A percentile compares a stretch with the other conserved stretches of the same genome.
Evolutionary conservation across 2,888 invertebrate genomes (phyloP).

Genomic region (Dynastes hyllus): DNA sequence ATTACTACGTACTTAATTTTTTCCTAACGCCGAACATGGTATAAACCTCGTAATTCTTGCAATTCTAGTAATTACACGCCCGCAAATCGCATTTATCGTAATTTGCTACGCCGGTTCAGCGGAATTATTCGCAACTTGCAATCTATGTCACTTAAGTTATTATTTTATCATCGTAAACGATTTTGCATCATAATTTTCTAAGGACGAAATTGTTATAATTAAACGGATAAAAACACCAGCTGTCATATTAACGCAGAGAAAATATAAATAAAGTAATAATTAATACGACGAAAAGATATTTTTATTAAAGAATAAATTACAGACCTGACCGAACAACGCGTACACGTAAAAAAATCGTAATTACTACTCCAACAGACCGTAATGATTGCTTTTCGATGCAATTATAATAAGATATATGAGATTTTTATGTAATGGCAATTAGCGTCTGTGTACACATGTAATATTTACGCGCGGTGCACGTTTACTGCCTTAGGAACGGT

Average conservation of each 20-base stretch:
- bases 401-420: constrained; percentile 49
- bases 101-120: constrained; percentile 1
- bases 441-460: constrained; percentile 27
- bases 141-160: constrained; percentile 13
- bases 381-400: constrained; percentile 43
- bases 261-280: constrained; percentile 40
- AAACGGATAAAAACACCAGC: constrained; percentile 29
- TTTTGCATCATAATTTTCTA: constrained; percentile 11
- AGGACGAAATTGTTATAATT: constrained; percentile 39
- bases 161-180: constrained; percentile 29
- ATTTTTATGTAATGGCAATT: constrained; percentile 43
- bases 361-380: constrained; percentile 21
- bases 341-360: constrained; percentile 17
- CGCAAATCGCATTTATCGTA: constrained; percentile 14
- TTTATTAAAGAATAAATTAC: constrained; percentile 40
- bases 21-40: neutral
- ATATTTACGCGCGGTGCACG: constrained; percentile 12
- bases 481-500: neutral
- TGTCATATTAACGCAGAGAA: constrained; percentile 42
- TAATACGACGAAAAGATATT: constrained; percentile 41
- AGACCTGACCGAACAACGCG: neutral
- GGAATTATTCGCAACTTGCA: constrained; percentile 14
- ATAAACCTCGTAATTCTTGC: neutral
- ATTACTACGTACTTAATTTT: constrained; percentile 10
- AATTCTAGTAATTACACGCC: neutral